Percentiles rank a stretch among this genome's conserved stretches.
phyloP scores from a whole-genome alignment of 2,113 vertebrate species.

The Prochilodus magdalenae region DNA sequence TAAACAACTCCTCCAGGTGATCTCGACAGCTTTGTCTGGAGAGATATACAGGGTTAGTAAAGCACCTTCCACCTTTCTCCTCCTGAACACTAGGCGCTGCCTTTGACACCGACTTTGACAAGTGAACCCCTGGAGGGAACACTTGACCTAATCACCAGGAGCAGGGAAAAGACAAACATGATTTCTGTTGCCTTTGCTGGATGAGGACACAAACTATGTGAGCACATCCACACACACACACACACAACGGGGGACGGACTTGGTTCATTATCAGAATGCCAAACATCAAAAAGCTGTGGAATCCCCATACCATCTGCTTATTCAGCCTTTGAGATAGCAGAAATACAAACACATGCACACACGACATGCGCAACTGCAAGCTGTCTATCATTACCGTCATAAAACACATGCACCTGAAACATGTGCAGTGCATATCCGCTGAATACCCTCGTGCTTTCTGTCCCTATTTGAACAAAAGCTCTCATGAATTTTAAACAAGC shows the following conservation, averaged over 20 bases:
- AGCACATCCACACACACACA: neutral
- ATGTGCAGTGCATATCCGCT: conserved; percentile 19
- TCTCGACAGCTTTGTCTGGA: neutral
- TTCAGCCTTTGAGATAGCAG: conserved; percentile 6
- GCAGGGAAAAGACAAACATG: conserved; percentile 9
- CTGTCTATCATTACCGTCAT: neutral
- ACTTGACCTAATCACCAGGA: conserved; percentile 21
- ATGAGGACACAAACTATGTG: neutral
- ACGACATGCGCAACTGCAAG: neutral
- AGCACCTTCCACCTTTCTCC: neutral
- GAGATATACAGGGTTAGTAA: neutral
- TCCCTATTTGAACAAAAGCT: conserved; percentile 52
- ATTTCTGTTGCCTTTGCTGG: conserved; percentile 12
- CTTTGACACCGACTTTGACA: neutral
- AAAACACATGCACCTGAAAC: conserved; percentile 29
- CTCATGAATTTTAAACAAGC: conserved; percentile 54
- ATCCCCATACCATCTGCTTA: conserved; percentile 30
- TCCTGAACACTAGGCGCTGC: neutral
- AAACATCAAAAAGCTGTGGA: conserved; percentile 19
- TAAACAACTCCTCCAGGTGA: too few species aligned
- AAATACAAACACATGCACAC: conserved; percentile 2
- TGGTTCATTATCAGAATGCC: conserved; percentile 11
- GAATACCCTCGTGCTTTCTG: conserved; percentile 5
- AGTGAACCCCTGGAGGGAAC: neutral
- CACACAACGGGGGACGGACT: conserved; percentile 3